Percentiles rank a stretch among this genome's conserved stretches.
phyloP scores from a whole-genome alignment of 2,888 invertebrate genomes.

The Aethes cnicana region DNA sequence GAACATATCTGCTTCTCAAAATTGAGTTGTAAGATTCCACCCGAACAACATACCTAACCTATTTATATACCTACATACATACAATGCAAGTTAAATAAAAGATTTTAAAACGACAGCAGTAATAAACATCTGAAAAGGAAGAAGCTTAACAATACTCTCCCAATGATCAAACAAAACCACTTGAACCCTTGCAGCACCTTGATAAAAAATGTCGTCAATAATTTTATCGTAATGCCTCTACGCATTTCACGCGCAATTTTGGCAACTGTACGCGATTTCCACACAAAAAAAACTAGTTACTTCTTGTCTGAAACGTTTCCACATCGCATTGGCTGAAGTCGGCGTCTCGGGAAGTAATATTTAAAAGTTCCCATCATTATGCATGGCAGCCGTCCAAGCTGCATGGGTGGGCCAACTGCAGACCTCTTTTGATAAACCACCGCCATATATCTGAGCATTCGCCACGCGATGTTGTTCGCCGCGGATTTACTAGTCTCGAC shows the following conservation, averaged over 20 bases:
- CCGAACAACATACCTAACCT: no score
- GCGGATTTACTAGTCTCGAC: neutral
- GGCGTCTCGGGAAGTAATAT: conserved; percentile 55
- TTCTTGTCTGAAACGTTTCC: neutral
- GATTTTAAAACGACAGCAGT: no score
- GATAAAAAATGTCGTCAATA: no score
- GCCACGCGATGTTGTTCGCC: neutral
- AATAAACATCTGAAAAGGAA: no score
- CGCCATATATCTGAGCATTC: conserved; percentile 30
- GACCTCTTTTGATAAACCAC: conserved; percentile 29
- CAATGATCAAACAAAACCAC: no score
- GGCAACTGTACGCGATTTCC: neutral
- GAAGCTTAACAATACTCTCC: no score
- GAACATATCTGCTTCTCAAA: no score
- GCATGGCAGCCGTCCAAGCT: conserved; percentile 58
- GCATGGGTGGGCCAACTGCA: conserved; percentile 32
- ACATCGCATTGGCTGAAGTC: conserved; percentile 34
- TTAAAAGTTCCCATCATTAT: conserved; percentile 53
- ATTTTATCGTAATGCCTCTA: no score
- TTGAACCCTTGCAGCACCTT: no score
- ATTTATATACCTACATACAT: no score
- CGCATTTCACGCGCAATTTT: neutral
- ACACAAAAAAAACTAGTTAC: neutral
- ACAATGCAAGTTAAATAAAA: no score
- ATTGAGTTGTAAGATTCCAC: no score